These are phyloP conservation scores for Plodia interpunctella DNA, from an alignment of 1,140 invertebrate genomes.

Conservation along the genomic window DNA sequence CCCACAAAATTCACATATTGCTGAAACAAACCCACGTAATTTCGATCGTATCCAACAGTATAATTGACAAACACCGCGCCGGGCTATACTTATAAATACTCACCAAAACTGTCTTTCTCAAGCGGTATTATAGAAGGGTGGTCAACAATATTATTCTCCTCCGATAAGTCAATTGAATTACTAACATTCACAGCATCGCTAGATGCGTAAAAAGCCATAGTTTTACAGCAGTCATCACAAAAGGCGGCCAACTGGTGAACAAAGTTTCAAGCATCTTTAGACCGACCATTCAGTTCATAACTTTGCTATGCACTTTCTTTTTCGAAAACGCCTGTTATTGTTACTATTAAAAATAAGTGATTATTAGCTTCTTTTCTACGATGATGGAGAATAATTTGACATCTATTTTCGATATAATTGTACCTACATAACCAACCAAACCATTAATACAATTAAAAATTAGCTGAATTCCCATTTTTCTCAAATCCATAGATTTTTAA, in stretches of 20 bases:
- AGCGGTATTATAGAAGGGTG: constrained; percentile 61
- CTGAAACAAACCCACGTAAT: constrained; percentile 32
- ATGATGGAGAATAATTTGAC: too few species aligned
- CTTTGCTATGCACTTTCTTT: too few species aligned
- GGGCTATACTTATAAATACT: constrained; percentile 20
- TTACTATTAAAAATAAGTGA: too few species aligned
- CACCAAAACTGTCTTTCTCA: constrained; percentile 64
- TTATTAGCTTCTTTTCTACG: too few species aligned
- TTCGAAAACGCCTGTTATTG: too few species aligned
- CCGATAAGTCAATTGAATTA: constrained; percentile 33
- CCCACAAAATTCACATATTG: constrained; percentile 68
- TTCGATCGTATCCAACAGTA: not conserved
- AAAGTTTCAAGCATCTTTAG: not conserved
- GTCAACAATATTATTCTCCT: constrained; percentile 52
- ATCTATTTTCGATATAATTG: too few species aligned
- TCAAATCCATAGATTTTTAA: too few species aligned
- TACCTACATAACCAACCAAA: too few species aligned
- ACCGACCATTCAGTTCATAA: not conserved
- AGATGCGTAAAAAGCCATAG: constrained; percentile 60
- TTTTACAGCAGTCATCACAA: constrained; percentile 21
- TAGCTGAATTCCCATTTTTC: too few species aligned
- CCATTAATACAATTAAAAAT: too few species aligned
- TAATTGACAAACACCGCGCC: too few species aligned
- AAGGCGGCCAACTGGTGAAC: not conserved
- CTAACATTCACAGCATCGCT: constrained; percentile 38